Base-by-base conservation (phyloP, 2,888 invertebrate genomes). In the Arrhopalites spinosus region DNA sequence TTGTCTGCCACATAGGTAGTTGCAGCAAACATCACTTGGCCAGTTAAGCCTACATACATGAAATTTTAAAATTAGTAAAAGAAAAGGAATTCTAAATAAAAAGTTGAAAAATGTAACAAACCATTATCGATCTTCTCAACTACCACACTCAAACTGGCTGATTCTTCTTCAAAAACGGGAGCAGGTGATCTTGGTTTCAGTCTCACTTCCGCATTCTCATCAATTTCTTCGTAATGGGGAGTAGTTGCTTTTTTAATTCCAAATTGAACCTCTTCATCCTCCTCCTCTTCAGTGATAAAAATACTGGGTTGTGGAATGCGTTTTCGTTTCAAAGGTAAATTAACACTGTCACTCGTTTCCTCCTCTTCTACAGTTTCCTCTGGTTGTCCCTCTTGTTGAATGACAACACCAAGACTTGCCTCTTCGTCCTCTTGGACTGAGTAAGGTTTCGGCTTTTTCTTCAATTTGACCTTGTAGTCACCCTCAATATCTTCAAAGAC, bases 391-490 rank as follows among this genome's bases (percentile, higher is more conserved):
- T 75, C 61, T 50, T 69, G 79, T 67, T 64, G 73, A 64, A 76
- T 56, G 59, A 76, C 72, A 1, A 69, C 76, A 30, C 53, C 79
- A 23, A 45, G 45, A 23, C 56, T 25, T 56, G 20, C 78, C 11
- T 74, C 73, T 85, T 85, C 84, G 86, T 89, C 89, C 75, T 88
- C 88, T 86, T 91, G 90, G 85, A 91, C 90, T 59, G 88, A 87
- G 50, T 87, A 86, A 76, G 89, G 89, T 43, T 71, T 27, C n/a
- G 66, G 67, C 27, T 74, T 85, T 89, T 82, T 89, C 89, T 80
- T 90, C 89, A 80, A 90, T 84, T 87, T 94, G 92, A 94, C 93
- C 85, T 92, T 93, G 85, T 94, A 94, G 86, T 94, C 94, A 87
- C 94, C 94, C 84, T 94, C 94, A 17, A 94, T 92, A n/a, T 83